Conservation (phyloP, 2,797 vertebrate species). For the Garrulus glandarius region DNA sequence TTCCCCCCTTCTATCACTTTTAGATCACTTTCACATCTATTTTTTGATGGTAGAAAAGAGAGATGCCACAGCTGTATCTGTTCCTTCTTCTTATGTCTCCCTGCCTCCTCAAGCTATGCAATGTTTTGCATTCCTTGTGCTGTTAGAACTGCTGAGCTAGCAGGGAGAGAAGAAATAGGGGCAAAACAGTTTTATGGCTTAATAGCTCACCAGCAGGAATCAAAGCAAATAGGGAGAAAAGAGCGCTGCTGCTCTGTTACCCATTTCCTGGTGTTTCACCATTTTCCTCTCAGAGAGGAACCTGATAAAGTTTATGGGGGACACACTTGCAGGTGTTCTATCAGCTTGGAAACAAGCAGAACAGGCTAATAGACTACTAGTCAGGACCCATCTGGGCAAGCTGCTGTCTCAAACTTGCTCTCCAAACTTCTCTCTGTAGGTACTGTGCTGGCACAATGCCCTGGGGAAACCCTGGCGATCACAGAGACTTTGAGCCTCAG, state of each 20-base stretch:
- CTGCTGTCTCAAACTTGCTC: neutral
- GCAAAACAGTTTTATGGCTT: neutral
- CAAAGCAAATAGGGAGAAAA: neutral
- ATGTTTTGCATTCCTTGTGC: neutral
- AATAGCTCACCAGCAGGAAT: neutral
- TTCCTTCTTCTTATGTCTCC: neutral
- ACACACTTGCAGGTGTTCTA: neutral
- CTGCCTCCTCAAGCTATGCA: neutral
- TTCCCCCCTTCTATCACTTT: neutral
- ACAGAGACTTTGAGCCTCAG: constrained; percentile 97
- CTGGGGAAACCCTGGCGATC: constrained; percentile 98
- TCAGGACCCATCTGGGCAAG: neutral
- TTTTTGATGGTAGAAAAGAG: neutral
- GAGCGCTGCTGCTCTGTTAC: neutral
- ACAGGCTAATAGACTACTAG: neutral
- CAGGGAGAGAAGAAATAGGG: neutral
- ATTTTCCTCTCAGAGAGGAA: neutral
- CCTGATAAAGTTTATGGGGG: neutral
- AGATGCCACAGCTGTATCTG: neutral
- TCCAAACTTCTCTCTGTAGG: constrained; percentile 69
- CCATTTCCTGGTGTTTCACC: neutral
- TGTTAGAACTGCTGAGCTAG: neutral
- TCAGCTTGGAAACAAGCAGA: neutral
- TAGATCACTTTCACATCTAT: neutral
- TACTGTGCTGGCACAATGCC: constrained; percentile 99